Base-by-base conservation (phyloP, 1,140 invertebrate genomes). In the Drosophila bocki region DNA sequence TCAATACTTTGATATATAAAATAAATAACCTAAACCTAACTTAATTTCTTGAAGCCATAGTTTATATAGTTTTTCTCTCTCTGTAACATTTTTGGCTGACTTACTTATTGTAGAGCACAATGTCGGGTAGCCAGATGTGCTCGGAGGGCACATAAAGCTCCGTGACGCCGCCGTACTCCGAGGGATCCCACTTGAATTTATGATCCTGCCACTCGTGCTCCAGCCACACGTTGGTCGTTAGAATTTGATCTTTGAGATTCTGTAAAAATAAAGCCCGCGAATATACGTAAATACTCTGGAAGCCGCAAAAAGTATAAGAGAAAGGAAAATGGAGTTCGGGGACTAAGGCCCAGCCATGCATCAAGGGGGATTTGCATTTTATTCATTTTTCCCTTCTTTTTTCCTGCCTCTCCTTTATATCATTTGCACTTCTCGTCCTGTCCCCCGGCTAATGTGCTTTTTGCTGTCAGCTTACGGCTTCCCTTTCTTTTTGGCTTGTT, bases 201-300 rank as follows among this genome's bases (percentile, higher is more conserved):
- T 99, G 97, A 94, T 99, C 98, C 80, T 97, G 95, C 98, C 98
- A 99, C 95, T 98, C 97, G 93, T 99, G 98, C 93, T 98, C 97
- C 35, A 99, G 94, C 98, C 98, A 99, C 26, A 99, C 97, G 94
- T 99, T 99, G 0, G 98, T 98, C 13, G 98, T 99, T 80, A 99
- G 94, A 91, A 99, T 98, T 94, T 99, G 98, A 94, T 98, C 98
- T 93, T 98, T 98, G 60, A 99, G 94, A 94, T 99, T 98, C 98
- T 99, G 75, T 22, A 22, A 58, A 68, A 76, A 59, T 59, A 26
- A 68, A 76, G 41, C 41, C 37, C 35, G 51, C 29, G 17, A 54
- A 71, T 70, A 48, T 39, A 41, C 64, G 9, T 29, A 33, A 53
- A 41, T 57, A 47, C 48, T 33, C n/a, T 19, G 47, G 48, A 56